Evolutionary conservation across 2,113 vertebrate species (phyloP).

Genomic region (Vombatus ursinus): DNA sequence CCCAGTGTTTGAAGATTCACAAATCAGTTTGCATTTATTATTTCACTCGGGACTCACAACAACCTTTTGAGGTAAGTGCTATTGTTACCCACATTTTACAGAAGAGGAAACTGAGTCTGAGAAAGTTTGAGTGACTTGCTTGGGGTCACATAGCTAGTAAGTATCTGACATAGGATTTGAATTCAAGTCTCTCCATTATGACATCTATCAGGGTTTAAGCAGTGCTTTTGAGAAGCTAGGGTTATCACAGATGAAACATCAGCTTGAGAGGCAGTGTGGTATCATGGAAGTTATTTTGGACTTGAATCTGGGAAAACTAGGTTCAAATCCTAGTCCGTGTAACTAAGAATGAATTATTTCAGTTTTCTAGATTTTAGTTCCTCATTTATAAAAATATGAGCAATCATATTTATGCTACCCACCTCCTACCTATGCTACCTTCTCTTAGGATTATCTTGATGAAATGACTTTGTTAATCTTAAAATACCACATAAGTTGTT

Average conservation of each 20-base stretch:
- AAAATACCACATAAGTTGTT: not conserved
- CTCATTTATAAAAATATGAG: not conserved
- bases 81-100: not conserved
- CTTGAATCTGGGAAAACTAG: not conserved
- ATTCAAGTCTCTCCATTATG: not conserved
- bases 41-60: not conserved
- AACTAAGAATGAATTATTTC: not conserved
- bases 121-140: not conserved
- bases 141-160: not conserved
- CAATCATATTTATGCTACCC: too few relatives aligned
- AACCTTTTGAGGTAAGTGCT: not conserved
- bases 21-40: not conserved
- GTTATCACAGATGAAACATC: not conserved
- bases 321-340: not conserved
- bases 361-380: not conserved
- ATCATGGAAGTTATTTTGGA: not conserved
- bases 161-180: not conserved
- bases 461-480: not conserved
- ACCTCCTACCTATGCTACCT: too few relatives aligned
- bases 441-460: not conserved
- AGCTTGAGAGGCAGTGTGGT: not conserved
- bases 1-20: not conserved
- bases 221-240: not conserved
- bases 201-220: not conserved
- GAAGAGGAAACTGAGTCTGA: not conserved